Evolutionary conservation across 2,797 vertebrate genomes (phyloP).

Genomic region (Mormyrops attenuatus): DNA sequence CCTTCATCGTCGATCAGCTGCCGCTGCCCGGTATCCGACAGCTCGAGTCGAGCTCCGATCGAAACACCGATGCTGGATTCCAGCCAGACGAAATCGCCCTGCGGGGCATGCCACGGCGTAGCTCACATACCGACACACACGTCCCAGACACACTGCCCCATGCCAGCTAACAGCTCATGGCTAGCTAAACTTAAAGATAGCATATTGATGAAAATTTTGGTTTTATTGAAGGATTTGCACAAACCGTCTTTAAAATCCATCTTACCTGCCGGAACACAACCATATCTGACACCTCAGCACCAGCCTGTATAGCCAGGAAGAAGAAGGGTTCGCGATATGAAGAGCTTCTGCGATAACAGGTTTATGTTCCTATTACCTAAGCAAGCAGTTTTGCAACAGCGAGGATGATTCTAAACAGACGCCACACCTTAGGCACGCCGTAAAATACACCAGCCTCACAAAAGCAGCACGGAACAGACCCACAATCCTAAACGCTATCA

Average conservation of each 20-base stretch:
- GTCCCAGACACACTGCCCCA: neutral
- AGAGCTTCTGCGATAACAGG: neutral
- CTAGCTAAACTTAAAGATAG: no score
- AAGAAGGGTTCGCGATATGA: neutral
- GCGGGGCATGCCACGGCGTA: neutral
- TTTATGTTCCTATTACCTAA: neutral
- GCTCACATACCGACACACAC: neutral
- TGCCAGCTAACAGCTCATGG: neutral
- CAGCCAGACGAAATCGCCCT: constrained; percentile 93
- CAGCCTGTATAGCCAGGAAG: neutral
- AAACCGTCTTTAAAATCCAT: neutral
- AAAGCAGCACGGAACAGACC: neutral
- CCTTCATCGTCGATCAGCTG: constrained; percentile 82
- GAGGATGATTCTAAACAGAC: neutral
- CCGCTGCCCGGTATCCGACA: constrained; percentile 58
- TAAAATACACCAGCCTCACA: constrained; percentile 27
- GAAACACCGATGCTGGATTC: constrained; percentile 62
- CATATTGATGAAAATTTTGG: neutral
- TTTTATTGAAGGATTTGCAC: neutral
- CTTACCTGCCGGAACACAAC: constrained; percentile 64
- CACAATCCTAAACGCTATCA: neutral
- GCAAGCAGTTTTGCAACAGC: neutral
- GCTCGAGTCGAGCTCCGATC: constrained; percentile 77
- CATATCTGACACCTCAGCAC: constrained; percentile 45
- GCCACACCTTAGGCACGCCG: neutral